A percentile compares a stretch with the other conserved stretches of the same genome.
Evolutionary conservation across 2,888 invertebrate species (phyloP).

Genomic region (Cryptocephalus moraei): DNA sequence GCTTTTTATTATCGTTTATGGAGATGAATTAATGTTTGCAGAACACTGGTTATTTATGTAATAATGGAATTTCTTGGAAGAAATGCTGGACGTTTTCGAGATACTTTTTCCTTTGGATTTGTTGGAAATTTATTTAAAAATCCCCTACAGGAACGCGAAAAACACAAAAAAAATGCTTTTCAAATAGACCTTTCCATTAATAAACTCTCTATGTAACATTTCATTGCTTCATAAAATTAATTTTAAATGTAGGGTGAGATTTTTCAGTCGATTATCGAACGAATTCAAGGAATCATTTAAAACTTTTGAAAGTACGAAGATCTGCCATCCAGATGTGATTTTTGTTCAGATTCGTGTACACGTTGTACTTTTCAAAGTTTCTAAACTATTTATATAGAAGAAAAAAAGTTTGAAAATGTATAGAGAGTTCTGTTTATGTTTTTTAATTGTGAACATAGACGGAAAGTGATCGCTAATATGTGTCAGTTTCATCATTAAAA

Average conservation of each 20-base stretch:
- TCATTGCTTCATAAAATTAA: too few species aligned
- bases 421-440: constrained; percentile 26
- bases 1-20: constrained; percentile 29
- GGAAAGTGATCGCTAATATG: constrained; percentile 24
- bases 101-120: background rate
- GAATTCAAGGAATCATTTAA: constrained; percentile 1
- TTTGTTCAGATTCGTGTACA: constrained; percentile 13
- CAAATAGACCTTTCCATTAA: background rate
- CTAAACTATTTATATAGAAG: constrained; percentile 17
- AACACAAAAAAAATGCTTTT: background rate
- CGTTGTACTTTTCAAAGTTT: constrained; percentile 29
- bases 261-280: background rate
- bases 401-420: constrained; percentile 20
- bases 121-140: background rate
- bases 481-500: constrained; percentile 13
- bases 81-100: constrained; percentile 20
- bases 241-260: too few species aligned
- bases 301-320: constrained; percentile 29
- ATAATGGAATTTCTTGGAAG: constrained; percentile 19
- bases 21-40: constrained; percentile 28
- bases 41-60: constrained; percentile 19
- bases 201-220: background rate
- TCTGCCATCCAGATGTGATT: constrained; percentile 25
- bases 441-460: constrained; percentile 21
- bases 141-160: background rate